Evolutionary conservation across 2,888 invertebrate genomes (phyloP).

Genomic region (Orchestes rusci): DNA sequence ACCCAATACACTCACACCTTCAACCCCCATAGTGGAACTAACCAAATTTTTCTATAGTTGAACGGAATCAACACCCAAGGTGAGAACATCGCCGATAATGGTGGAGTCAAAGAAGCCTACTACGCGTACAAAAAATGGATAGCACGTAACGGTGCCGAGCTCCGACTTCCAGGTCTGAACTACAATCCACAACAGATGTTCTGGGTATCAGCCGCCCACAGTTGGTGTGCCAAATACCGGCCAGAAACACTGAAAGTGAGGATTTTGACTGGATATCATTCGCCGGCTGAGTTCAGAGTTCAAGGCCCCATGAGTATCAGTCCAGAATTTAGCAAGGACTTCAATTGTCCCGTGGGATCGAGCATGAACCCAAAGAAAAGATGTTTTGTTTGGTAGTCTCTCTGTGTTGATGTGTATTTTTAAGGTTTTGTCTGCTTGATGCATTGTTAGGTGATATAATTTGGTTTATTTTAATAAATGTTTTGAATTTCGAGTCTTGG

Average conservation of each 20-base stretch:
- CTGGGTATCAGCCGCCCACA: constrained; percentile 79
- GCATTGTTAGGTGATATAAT: too few relatives aligned
- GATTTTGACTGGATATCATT: constrained; percentile 74
- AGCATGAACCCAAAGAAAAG: constrained; percentile 57
- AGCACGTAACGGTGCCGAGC: constrained; percentile 53
- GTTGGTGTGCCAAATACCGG: constrained; percentile 80
- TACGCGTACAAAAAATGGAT: constrained; percentile 73
- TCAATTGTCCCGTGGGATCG: constrained; percentile 52
- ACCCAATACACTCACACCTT: too few relatives aligned
- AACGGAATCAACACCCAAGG: constrained; percentile 90
- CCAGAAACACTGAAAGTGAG: constrained; percentile 60
- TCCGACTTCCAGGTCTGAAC: constrained; percentile 50
- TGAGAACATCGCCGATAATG: constrained; percentile 93
- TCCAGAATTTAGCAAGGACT: constrained; percentile 54
- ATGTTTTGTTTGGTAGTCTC: constrained; percentile 55
- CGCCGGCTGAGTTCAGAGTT: constrained; percentile 58
- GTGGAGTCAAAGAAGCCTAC: constrained; percentile 87
- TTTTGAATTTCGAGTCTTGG: too few relatives aligned
- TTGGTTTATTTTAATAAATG: too few relatives aligned
- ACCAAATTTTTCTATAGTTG: constrained; percentile 53
- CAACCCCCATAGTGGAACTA: too few relatives aligned
- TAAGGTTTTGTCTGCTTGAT: too few relatives aligned
- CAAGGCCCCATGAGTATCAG: constrained; percentile 56
- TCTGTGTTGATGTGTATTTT: too few relatives aligned
- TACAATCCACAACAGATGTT: constrained; percentile 66